Conservation (phyloP, 2,888 invertebrate genomes). For the Acleris holmiana region DNA sequence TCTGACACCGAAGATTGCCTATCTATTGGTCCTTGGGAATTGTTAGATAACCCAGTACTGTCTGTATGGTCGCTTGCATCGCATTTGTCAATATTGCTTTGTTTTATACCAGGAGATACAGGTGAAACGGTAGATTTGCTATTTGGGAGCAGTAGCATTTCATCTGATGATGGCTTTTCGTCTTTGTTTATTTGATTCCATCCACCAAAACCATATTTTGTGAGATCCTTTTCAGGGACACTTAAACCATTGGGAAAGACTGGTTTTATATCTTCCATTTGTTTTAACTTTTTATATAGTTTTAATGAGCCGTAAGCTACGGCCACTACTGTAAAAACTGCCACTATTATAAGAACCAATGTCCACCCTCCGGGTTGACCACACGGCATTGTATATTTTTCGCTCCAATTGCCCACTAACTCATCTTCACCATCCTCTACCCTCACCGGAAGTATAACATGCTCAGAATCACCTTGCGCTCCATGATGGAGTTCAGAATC, state of each 20-base stretch:
- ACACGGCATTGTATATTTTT: conserved; percentile 61
- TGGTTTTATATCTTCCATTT: conserved; percentile 88
- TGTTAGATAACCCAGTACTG: conserved; percentile 77
- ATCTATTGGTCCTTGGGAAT: conserved; percentile 65
- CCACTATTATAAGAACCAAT: conserved; percentile 64
- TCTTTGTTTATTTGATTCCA: conserved; percentile 74
- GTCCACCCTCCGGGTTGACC: conserved; percentile 61
- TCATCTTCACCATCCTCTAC: conserved; percentile 43
- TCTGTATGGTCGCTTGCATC: conserved; percentile 76
- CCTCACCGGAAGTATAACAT: conserved; percentile 54
- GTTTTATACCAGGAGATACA: conserved; percentile 61
- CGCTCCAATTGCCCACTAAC: conserved; percentile 73
- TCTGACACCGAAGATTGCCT: conserved; percentile 73
- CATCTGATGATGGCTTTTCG: conserved; percentile 77
- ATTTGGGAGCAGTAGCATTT: conserved; percentile 72
- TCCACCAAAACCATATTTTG: conserved; percentile 69
- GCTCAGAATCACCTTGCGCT: conserved; percentile 51
- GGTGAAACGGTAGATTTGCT: conserved; percentile 60
- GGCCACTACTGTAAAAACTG: conserved; percentile 60
- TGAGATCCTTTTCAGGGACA: conserved; percentile 73
- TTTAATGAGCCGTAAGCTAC: conserved; percentile 73
- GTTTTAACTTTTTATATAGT: conserved; percentile 84
- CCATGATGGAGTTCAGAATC: conserved; percentile 68
- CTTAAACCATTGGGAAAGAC: conserved; percentile 87
- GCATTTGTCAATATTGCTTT: conserved; percentile 67